Evolutionary conservation across 2,888 invertebrate species (phyloP).

Genomic region (Xiphydria camelus): DNA sequence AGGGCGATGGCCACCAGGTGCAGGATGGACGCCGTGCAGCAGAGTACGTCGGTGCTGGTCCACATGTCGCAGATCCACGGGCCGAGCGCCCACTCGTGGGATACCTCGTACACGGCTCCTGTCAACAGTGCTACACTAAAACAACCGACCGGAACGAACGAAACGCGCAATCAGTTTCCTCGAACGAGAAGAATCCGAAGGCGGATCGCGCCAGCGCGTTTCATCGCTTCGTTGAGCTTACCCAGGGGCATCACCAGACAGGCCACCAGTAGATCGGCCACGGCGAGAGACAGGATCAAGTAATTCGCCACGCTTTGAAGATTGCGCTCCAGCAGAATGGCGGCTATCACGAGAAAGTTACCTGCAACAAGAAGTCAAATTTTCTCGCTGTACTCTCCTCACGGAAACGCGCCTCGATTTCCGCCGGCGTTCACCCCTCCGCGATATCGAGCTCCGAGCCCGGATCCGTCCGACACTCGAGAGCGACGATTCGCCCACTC

Average conservation of each 20-base stretch:
- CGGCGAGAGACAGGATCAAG: slow-evolving; percentile 85
- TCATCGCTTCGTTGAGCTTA: too few relatives aligned
- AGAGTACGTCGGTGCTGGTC: slow-evolving; percentile 90
- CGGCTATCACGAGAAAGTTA: slow-evolving; percentile 93
- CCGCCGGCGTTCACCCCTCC: too few relatives aligned
- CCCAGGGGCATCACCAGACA: slow-evolving; percentile 76
- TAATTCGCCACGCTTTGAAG: slow-evolving; percentile 89
- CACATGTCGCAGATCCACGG: slow-evolving; percentile 91
- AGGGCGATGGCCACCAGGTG: slow-evolving; percentile 82
- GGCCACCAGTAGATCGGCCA: slow-evolving; percentile 89
- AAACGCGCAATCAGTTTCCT: too few relatives aligned
- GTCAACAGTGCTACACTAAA: slow-evolving; percentile 43
- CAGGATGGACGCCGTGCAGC: slow-evolving; percentile 83
- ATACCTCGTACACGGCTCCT: slow-evolving; percentile 77
- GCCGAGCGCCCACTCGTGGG: slow-evolving; percentile 82
- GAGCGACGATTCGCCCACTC: too few relatives aligned
- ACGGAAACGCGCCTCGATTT: too few relatives aligned
- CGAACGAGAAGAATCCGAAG: too few relatives aligned
- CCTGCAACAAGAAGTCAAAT: slow-evolving; percentile 67
- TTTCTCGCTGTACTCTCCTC: too few relatives aligned
- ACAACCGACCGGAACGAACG: slow-evolving; percentile 31
- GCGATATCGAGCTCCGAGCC: too few relatives aligned
- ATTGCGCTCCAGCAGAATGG: slow-evolving; percentile 84
- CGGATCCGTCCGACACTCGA: too few relatives aligned
- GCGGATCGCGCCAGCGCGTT: too few relatives aligned